Evolutionary conservation across 2,888 invertebrate genomes (phyloP).

Genomic region (Latrodectus elegans): DNA sequence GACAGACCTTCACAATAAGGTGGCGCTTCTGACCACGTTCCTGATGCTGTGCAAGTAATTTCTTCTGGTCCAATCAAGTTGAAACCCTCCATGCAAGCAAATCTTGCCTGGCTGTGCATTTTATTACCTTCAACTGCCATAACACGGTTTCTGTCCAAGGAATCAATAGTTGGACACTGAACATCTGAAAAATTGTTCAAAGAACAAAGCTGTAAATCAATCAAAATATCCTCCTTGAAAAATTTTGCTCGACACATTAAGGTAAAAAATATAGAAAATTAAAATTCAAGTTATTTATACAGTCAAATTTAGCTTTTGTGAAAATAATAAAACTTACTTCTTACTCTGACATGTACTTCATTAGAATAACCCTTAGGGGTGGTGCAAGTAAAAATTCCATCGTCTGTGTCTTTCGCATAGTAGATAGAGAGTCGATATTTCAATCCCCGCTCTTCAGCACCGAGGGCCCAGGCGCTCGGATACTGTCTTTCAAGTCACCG

Average conservation of each 20-base stretch:
- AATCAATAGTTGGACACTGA: constrained; percentile 74
- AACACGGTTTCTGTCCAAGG: constrained; percentile 75
- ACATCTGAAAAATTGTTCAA: constrained; percentile 73
- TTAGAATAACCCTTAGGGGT: constrained; percentile 87
- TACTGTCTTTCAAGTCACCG: constrained; percentile 80
- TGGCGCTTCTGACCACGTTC: constrained; percentile 76
- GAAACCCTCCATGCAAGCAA: constrained; percentile 87
- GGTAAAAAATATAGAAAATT: neutral
- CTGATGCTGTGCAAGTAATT: constrained; percentile 87
- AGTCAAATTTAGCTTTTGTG: no score
- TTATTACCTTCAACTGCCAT: constrained; percentile 85
- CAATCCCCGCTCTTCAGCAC: constrained; percentile 84
- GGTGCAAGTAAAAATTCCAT: constrained; percentile 88
- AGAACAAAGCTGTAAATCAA: no score
- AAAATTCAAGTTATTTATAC: no score
- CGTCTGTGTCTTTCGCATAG: constrained; percentile 87
- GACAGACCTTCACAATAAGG: constrained; percentile 73
- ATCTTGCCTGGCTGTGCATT: constrained; percentile 85
- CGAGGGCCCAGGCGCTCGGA: constrained; percentile 85
- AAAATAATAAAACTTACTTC: constrained; percentile 79
- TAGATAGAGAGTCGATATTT: constrained; percentile 87
- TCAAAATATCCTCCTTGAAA: no score
- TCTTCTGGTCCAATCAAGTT: constrained; percentile 85
- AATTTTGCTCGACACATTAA: no score
- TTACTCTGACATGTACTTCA: constrained; percentile 83